phyloP scores from a whole-genome alignment of 1,140 invertebrate genomes.

The Aphelenchoides fujianensis region DNA sequence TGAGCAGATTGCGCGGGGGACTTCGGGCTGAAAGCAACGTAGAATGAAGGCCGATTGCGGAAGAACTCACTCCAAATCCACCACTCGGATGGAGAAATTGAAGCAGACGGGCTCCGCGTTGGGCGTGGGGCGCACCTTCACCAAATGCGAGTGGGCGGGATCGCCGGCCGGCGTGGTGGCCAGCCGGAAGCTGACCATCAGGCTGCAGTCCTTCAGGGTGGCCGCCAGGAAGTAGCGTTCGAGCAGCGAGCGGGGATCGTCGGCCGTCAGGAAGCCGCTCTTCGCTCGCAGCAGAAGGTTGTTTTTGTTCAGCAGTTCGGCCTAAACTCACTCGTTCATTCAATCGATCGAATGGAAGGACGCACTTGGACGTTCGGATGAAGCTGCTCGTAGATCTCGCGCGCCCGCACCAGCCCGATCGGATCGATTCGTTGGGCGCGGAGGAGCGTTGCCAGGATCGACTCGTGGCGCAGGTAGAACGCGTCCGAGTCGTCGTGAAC shows the following conservation, averaged over 20 bases:
- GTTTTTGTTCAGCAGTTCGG: constrained; percentile 40
- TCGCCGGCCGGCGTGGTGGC: neutral
- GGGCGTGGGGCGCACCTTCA: neutral
- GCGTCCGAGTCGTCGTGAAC: constrained; percentile 31
- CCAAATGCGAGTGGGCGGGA: neutral
- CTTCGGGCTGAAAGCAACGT: constrained; percentile 52
- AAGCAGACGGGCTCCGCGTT: constrained; percentile 35
- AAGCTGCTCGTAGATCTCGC: constrained; percentile 45
- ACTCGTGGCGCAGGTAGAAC: constrained; percentile 38
- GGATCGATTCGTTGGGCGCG: constrained; percentile 46
- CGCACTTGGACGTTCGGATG: constrained; percentile 38
- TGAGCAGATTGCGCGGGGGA: constrained; percentile 38
- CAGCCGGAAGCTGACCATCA: constrained; percentile 45
- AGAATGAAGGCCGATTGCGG: no score
- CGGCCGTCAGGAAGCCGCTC: constrained; percentile 35
- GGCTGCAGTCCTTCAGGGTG: constrained; percentile 58
- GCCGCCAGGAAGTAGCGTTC: constrained; percentile 57
- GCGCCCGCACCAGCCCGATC: constrained; percentile 52
- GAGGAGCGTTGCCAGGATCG: constrained; percentile 37
- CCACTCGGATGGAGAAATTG: constrained; percentile 49
- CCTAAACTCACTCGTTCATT: constrained; percentile 30
- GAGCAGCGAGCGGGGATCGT: constrained; percentile 48
- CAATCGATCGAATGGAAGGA: constrained; percentile 22
- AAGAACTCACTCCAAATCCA: constrained; percentile 61
- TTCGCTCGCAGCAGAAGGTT: constrained; percentile 28